Base-by-base conservation (phyloP, 2,888 invertebrate genomes). In the Chrysotoxum bicinctum region DNA sequence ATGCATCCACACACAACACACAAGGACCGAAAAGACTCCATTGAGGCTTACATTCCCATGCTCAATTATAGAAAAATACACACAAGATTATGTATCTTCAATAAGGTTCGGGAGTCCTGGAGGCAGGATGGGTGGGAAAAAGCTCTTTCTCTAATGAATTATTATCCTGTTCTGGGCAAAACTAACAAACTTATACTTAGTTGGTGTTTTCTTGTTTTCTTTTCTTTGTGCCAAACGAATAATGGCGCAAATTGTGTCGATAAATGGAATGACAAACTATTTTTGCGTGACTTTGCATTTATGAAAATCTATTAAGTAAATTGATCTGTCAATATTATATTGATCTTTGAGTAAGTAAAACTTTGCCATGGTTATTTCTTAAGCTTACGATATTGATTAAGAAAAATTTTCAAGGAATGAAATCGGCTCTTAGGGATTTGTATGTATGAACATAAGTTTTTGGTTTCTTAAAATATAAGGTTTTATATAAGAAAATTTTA, bases 221-320 rank as follows among this genome's bases (percentile, higher is more conserved):
- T 23, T 40, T 54, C 21, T 37, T 10, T 37, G 37, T 35, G 16
- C 32, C 35, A 37, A 37, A 37, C 9, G 19, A 58, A 72, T 78
- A 45, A 43, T 32, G 37, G 23, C 16, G 52, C 19, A 60, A 66
- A 69, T 54, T 50, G 64, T 54, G 69, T 23, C 37, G 48, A 70
- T 77, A 72, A 81, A 81, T 64, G 66, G 64, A 35, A 72, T 72
- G 50, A 76, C 43, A 76, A 66, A 72, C 72, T 70, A 45, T 32
- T 43, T 45, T 52, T 52, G 69, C 60, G 60, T 77, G 77, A 77
- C 56, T 58, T 64, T 50, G 62, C 56, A 26, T n/a, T 66, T 45
- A 45, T 43, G 16, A 43, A n/a, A 40, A 40, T 37, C 14, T 14
- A 14, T 40, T 37, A 40, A 4, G n/a, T n/a, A 40, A 40, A n/a